phyloP scores from a whole-genome alignment of 2,797 vertebrate species.

The Rhyacichthys aspro region DNA sequence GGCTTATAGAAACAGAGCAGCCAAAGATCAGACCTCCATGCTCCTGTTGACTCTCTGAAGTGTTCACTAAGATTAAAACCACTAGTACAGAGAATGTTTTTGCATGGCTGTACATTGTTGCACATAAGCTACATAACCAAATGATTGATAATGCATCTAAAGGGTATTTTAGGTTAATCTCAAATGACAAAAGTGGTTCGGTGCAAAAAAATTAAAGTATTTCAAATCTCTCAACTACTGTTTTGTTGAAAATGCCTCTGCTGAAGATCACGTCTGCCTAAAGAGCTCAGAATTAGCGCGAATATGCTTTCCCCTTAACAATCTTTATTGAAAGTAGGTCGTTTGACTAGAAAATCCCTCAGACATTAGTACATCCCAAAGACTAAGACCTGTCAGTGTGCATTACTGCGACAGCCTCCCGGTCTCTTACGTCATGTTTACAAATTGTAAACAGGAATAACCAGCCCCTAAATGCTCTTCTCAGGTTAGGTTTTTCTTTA shows the following conservation, averaged over 20 bases:
- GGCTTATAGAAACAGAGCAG: slow-evolving; percentile 77
- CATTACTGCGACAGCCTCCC: background rate
- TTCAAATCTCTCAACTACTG: slow-evolving; percentile 53
- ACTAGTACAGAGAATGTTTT: background rate
- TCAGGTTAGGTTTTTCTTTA: background rate
- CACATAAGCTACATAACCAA: background rate
- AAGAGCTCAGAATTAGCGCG: slow-evolving; percentile 38
- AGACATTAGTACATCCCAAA: background rate
- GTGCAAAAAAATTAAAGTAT: slow-evolving; percentile 42
- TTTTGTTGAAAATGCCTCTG: slow-evolving; percentile 51
- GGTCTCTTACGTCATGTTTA: background rate
- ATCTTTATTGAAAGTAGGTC: slow-evolving; percentile 6
- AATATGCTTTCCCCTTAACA: slow-evolving; percentile 23
- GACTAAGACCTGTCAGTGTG: slow-evolving; percentile 9
- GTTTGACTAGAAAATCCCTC: slow-evolving; percentile 1
- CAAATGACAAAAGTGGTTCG: slow-evolving; percentile 45
- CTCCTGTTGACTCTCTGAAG: background rate
- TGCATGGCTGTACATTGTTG: background rate
- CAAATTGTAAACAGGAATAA: background rate
- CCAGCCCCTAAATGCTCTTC: background rate
- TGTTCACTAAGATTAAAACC: background rate
- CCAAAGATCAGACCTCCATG: slow-evolving; percentile 46
- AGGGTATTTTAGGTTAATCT: slow-evolving; percentile 21
- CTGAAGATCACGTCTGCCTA: slow-evolving; percentile 48
- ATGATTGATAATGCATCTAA: slow-evolving; percentile 12